Conservation (phyloP, 2,888 invertebrate species). For the Halictus quadricinctus region DNA sequence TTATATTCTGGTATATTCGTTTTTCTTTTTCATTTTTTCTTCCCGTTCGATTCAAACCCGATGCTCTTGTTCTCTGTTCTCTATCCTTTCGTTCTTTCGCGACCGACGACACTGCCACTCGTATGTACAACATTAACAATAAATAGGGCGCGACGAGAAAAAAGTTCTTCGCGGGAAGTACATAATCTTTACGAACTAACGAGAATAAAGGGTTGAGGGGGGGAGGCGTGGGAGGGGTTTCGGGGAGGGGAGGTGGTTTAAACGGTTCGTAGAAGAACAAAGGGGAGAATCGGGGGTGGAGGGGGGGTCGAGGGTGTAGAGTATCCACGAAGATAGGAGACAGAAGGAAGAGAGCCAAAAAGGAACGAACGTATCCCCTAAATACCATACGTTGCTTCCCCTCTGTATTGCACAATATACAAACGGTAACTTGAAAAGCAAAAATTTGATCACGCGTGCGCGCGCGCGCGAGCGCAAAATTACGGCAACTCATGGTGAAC, state of each 20-base stretch:
- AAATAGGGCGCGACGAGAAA: constrained; percentile 63
- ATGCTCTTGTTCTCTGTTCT: constrained; percentile 16
- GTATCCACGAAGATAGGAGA: constrained; percentile 21
- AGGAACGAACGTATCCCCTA: constrained; percentile 35
- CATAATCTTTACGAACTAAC: constrained; percentile 49
- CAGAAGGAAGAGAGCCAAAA: constrained; percentile 39
- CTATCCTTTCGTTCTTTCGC: constrained; percentile 28
- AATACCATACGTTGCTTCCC: constrained; percentile 27
- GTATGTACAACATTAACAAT: constrained; percentile 63
- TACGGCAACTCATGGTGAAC: neutral
- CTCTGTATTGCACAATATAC: constrained; percentile 54
- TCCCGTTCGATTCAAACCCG: constrained; percentile 8
- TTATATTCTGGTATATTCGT: constrained; percentile 12
- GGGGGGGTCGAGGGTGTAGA: neutral
- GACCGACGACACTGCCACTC: constrained; percentile 45
- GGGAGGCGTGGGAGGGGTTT: neutral
- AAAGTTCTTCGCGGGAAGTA: constrained; percentile 58
- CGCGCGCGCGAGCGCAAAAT: neutral
- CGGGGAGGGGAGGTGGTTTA: too few relatives aligned
- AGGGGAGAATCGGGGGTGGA: neutral
- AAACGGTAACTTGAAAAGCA: constrained; percentile 39
- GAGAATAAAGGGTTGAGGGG: constrained; percentile 33
- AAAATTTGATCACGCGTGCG: constrained; percentile 8
- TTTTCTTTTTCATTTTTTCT: neutral
- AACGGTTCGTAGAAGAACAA: neutral